Conservation (phyloP, 2,113 vertebrate species). For the Menidia beryllina region DNA sequence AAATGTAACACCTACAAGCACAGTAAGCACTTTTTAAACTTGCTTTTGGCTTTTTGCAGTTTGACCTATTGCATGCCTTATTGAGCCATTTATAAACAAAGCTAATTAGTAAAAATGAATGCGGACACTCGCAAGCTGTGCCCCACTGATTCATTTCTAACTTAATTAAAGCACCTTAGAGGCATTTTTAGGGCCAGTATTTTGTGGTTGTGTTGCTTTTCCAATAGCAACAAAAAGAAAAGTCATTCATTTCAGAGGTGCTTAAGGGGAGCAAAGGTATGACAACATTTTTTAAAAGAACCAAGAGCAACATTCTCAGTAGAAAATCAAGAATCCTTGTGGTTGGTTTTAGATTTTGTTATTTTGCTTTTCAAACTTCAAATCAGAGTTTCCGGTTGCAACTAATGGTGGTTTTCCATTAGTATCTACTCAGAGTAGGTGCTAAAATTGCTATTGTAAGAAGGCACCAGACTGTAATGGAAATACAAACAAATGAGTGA, state of each 20-base stretch:
- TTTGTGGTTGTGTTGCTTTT: not conserved
- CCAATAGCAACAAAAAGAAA: not conserved
- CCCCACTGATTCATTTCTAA: not conserved
- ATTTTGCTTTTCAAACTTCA: no score
- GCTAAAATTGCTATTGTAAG: no score
- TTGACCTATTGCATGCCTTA: not conserved
- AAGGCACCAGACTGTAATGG: no score
- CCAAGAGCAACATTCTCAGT: no score
- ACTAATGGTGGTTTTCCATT: no score
- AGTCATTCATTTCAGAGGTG: not conserved
- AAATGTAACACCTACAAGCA: not conserved
- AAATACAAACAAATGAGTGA: no score
- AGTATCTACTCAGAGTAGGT: no score
- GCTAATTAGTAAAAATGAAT: not conserved
- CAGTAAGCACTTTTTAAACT: not conserved
- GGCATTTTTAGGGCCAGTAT: not conserved
- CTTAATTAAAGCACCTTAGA: not conserved
- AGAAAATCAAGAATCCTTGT: no score
- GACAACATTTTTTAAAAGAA: no score
- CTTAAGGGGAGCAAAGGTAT: no score
- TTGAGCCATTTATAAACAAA: not conserved
- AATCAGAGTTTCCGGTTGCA: no score
- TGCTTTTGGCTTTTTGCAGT: not conserved
- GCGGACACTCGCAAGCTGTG: not conserved
- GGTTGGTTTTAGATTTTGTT: no score